Conservation (phyloP, 2,888 invertebrate species). For the Sclerodermus sp. region DNA sequence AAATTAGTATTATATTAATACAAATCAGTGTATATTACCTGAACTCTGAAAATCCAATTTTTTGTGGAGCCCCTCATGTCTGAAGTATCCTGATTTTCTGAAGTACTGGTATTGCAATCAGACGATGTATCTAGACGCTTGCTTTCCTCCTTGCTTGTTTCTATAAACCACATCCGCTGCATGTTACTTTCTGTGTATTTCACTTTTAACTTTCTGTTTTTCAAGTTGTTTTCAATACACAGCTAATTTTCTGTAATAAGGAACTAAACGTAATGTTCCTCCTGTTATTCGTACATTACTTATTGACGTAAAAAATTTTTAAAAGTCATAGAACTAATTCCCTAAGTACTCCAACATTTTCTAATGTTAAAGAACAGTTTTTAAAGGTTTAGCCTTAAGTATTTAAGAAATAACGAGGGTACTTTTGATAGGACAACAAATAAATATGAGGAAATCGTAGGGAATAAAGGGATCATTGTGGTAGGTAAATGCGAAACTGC, state of each 20-base stretch:
- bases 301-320: no score
- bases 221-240: neutral
- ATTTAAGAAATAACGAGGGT: no score
- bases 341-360: no score
- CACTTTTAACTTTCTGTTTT: conserved; percentile 1
- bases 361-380: no score
- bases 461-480: no score
- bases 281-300: no score
- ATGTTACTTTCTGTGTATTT: conserved; percentile 25
- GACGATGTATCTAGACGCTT: conserved; percentile 24
- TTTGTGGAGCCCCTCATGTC: conserved; percentile 52
- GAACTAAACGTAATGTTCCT: conserved; percentile 16
- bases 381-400: no score
- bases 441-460: no score
- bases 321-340: no score
- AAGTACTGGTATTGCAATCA: conserved; percentile 26
- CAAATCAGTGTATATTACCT: conserved; percentile 35
- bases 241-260: conserved; percentile 35
- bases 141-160: conserved; percentile 28
- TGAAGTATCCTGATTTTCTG: conserved; percentile 23
- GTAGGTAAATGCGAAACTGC: no score
- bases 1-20: neutral
- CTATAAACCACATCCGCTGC: conserved; percentile 39
- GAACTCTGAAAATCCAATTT: conserved; percentile 54
- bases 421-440: no score